A percentile compares a stretch with the other conserved stretches of the same genome.
Conservation (phyloP, 1,140 invertebrate genomes). For the Saccostrea glomerata region DNA sequence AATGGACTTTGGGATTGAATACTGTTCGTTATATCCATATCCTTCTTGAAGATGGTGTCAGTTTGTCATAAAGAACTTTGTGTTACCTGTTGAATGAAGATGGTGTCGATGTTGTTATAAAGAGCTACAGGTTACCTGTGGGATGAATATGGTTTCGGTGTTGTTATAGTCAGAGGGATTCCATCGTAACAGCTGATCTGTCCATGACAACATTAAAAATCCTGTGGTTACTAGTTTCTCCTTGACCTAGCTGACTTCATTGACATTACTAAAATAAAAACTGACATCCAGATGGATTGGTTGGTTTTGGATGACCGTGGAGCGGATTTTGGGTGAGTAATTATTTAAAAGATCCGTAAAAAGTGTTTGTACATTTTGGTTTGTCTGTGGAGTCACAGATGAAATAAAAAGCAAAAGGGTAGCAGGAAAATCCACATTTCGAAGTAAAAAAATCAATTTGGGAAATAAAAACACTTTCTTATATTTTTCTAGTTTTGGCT, state of each 20-base stretch:
- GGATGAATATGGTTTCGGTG: constrained; percentile 9
- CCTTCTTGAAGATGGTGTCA: too few species aligned
- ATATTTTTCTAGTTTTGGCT: not conserved
- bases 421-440: not conserved
- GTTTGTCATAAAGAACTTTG: too few species aligned
- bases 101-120: too few species aligned
- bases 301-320: not conserved
- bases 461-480: not conserved
- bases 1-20: too few species aligned
- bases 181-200: constrained; percentile 39
- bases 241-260: constrained; percentile 39
- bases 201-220: constrained; percentile 32
- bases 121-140: not conserved
- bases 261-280: not conserved
- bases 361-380: not conserved
- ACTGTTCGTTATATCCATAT: too few species aligned
- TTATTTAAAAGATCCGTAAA: not conserved
- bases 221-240: constrained; percentile 48
- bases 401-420: not conserved
- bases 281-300: constrained; percentile 5
- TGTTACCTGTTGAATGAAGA: too few species aligned
- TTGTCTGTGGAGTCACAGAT: not conserved
- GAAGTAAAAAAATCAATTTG: not conserved
- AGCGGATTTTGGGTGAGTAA: not conserved
- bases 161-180: not conserved